Evolutionary conservation across 2,113 vertebrate genomes (phyloP), one percentile per base, ranked within the genome.

Genomic region (Erythrocercus mccallii): DNA sequence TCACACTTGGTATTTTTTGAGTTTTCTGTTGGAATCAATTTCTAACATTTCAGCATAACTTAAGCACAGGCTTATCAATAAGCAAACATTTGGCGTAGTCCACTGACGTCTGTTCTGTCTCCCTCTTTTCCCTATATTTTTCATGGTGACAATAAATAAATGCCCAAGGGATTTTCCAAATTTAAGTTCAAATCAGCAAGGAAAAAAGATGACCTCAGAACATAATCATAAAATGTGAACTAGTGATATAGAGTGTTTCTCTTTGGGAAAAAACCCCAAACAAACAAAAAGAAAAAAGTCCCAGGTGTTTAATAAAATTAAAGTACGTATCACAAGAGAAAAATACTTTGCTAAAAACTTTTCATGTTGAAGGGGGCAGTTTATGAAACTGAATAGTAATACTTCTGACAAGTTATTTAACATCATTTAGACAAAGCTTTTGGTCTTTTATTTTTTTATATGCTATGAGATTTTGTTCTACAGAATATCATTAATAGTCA

Each of bases 331-430:
- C 12, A 57, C 7, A 73, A 57, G 53, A 5, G 8, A 92, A 82
- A 50, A 15, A 7, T 21, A 51, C 10, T 73, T 77, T 62, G 7
- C 35, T 65, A 33, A 51, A 68, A 86, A 48, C 5, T n/a, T 68
- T 37, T 47, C 18, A 27, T 33, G 7, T 28, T 47, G 7, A 12
- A 6, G 10, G 2, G 1, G 7, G 4, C 5, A 47, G 18, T 28
- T 57, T 27, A 5, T 57, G 48, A 80, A 81, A 74, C 21, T 47
- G 31, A 92, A n/a, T 27, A 35, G 23, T n/a, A 50, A 27, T 71
- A 47, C 72, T 86, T 83, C 45, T 86, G 20, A 3, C 16, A 51
- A 71, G 9, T 44, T 3, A 35, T 81, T 70, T 38, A 44, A 23
- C 30, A 71, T 50, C 4, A 30, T 31, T 68, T 68, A 68, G 35